Percentiles rank a stretch among this genome's conserved stretches.
These are phyloP conservation scores for Lottia gigantea DNA, from an alignment of 2,888 invertebrate species.

Conservation along the genomic window DNA sequence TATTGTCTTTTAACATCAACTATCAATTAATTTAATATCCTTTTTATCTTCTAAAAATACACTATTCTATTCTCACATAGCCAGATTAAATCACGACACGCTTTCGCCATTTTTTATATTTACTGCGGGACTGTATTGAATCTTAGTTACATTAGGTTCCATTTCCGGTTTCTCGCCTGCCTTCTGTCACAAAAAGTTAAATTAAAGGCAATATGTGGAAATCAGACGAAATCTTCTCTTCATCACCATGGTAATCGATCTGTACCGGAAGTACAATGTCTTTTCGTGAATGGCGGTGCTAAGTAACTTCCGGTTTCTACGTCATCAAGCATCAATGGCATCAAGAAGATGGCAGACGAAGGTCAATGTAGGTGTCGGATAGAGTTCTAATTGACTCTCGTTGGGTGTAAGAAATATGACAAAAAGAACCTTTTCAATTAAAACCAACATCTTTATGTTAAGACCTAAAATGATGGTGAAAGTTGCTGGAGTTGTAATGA, in stretches of 20 bases:
- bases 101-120: neutral
- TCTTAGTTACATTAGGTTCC: neutral
- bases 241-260: slow-evolving; percentile 7
- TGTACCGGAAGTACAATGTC: slow-evolving; percentile 2
- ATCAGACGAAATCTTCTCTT: neutral
- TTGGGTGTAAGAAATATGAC: too few relatives aligned
- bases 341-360: neutral
- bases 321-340: neutral
- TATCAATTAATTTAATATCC: too few relatives aligned
- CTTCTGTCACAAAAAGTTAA: neutral
- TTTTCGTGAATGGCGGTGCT: neutral
- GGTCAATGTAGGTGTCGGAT: neutral
- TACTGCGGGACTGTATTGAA: neutral
- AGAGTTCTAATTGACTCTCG: neutral
- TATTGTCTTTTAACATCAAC: too few relatives aligned
- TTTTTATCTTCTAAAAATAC: too few relatives aligned
- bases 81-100: neutral
- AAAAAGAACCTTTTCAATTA: too few relatives aligned
- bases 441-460: too few relatives aligned
- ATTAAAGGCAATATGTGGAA: neutral
- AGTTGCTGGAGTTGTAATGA: too few relatives aligned
- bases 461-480: too few relatives aligned
- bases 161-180: neutral
- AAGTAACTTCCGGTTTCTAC: slow-evolving; percentile 9
- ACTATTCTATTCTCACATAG: too few relatives aligned